These are phyloP conservation scores for Lagenorhynchus albirostris DNA, from an alignment of 2,113 vertebrate genomes.

Conservation along the genomic window DNA sequence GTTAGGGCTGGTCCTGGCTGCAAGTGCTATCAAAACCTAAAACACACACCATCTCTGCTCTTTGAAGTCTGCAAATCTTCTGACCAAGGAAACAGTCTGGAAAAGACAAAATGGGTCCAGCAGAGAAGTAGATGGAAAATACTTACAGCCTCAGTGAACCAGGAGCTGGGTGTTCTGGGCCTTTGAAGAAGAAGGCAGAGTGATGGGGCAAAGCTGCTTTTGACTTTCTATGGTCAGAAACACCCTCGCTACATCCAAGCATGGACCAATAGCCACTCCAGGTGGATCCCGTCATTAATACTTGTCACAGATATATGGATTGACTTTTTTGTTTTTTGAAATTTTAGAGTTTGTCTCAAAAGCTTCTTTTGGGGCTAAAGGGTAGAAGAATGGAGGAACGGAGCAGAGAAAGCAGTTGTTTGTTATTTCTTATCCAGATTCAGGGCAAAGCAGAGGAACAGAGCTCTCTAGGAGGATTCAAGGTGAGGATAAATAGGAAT, in stretches of 20 bases:
- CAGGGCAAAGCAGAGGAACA: background rate
- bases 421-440: background rate
- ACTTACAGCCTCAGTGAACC: background rate
- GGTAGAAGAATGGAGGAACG: background rate
- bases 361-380: background rate
- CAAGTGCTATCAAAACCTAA: background rate
- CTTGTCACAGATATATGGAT: background rate
- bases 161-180: background rate
- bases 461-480: background rate
- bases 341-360: background rate
- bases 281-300: background rate
- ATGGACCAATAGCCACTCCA: background rate
- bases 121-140: background rate
- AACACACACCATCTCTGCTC: background rate
- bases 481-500: background rate
- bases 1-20: background rate
- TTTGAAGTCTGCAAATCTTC: background rate
- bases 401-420: background rate
- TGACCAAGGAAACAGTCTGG: background rate
- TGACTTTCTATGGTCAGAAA: background rate
- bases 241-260: accelerated
- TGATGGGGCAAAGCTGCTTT: accelerated
- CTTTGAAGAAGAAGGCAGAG: background rate
- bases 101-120: background rate
- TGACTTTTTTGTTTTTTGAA: background rate